Evolutionary conservation across 2,888 invertebrate genomes (phyloP).

Genomic region (Parelbella ahira): DNA sequence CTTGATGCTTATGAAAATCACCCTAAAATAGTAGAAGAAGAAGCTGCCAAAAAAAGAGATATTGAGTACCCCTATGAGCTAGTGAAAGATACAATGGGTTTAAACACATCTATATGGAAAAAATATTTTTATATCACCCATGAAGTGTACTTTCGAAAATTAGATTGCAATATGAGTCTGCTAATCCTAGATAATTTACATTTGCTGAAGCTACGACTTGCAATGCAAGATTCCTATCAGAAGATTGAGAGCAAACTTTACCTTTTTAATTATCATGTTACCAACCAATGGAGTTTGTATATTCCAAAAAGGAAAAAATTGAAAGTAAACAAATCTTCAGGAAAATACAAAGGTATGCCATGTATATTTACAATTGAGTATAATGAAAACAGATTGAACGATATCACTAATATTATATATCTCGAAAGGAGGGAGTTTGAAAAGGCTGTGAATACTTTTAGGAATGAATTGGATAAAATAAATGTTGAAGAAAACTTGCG

Average conservation of each 20-base stretch:
- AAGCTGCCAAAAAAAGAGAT: too few species aligned
- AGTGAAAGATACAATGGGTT: too few species aligned
- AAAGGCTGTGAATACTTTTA: conserved; percentile 11
- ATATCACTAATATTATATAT: conserved; percentile 15
- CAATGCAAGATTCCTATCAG: conserved; percentile 19
- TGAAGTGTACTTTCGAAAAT: conserved; percentile 23
- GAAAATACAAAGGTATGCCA: conserved; percentile 2
- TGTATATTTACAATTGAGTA: conserved; percentile 3
- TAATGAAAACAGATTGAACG: conserved; percentile 1
- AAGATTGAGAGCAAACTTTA: conserved; percentile 23
- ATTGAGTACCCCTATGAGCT: too few species aligned
- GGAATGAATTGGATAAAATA: conserved; percentile 4
- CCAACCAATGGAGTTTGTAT: conserved; percentile 23
- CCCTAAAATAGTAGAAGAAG: background rate
- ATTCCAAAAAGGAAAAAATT: conserved; percentile 17
- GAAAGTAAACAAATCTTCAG: background rate
- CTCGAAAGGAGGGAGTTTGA: conserved; percentile 20
- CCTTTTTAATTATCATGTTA: conserved; percentile 24
- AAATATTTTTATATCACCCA: conserved; percentile 10
- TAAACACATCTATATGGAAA: background rate
- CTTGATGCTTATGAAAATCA: conserved; percentile 12
- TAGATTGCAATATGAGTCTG: conserved; percentile 25
- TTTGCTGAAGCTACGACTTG: conserved; percentile 22
- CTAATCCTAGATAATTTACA: conserved; percentile 25
- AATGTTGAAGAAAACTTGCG: conserved; percentile 17